Conservation (phyloP, 2,797 vertebrate species). For the Martes flavigula region DNA sequence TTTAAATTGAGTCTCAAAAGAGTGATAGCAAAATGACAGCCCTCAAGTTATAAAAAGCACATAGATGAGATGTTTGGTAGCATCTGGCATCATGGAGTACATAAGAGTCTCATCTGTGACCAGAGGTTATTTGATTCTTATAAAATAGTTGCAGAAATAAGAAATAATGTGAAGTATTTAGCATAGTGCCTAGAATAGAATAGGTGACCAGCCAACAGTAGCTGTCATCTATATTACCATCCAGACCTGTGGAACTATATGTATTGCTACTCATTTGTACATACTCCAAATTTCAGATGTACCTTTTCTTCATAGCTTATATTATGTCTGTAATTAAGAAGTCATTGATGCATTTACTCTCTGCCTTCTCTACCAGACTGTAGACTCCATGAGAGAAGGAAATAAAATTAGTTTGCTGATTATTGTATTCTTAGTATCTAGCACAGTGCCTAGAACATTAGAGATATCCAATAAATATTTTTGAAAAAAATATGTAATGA, state of each 20-base stretch:
- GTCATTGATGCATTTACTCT: background rate
- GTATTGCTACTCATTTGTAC: background rate
- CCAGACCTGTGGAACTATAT: background rate
- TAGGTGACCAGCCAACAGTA: background rate
- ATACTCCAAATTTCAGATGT: background rate
- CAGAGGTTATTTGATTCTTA: background rate
- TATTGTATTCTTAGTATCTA: background rate
- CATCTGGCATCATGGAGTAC: background rate
- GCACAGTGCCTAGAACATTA: background rate
- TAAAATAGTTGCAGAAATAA: background rate
- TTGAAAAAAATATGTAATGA: background rate
- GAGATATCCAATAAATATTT: background rate
- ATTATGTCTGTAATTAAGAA: background rate
- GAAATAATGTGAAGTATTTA: background rate
- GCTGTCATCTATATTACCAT: background rate
- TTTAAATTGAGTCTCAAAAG: background rate
- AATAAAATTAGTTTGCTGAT: background rate
- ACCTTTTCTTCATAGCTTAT: background rate
- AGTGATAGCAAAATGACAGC: background rate
- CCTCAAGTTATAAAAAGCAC: background rate
- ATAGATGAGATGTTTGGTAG: background rate
- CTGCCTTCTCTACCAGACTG: background rate
- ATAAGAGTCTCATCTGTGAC: background rate
- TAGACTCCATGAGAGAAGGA: background rate
- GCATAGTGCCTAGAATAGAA: background rate